These are phyloP conservation scores for Zosterops pallidus DNA, from an alignment of 2,113 vertebrate species.

Conservation along the genomic window DNA sequence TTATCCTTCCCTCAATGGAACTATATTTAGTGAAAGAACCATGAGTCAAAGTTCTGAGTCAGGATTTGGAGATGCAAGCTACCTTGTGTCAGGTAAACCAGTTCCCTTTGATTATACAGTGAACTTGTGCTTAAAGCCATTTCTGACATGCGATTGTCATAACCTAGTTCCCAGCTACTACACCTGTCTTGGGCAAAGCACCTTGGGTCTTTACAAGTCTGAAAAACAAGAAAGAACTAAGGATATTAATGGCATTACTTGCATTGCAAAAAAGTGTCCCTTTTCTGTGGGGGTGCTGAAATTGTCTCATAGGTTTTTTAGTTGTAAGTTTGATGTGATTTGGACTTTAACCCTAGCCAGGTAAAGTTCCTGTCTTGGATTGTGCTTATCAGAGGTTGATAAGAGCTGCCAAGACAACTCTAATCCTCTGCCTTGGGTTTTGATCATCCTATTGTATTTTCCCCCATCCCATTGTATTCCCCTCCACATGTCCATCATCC, in stretches of 20 bases:
- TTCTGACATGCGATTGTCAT: constrained; percentile 27
- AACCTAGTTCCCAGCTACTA: not conserved
- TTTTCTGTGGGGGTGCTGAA: too few species aligned
- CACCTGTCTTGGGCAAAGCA: not conserved
- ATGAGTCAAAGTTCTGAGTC: constrained; percentile 26
- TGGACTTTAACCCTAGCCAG: too few species aligned
- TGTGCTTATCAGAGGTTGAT: too few species aligned
- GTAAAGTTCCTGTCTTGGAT: too few species aligned
- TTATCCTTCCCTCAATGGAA: constrained; percentile 21
- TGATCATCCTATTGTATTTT: too few species aligned
- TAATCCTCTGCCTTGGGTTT: too few species aligned
- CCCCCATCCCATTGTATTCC: too few species aligned
- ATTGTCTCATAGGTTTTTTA: too few species aligned
- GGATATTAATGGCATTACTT: not conserved
- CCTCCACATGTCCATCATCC: too few species aligned
- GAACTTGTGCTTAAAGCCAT: constrained; percentile 42
- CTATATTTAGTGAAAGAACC: not conserved
- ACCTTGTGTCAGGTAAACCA: constrained; percentile 16
- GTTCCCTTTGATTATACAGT: constrained; percentile 50
- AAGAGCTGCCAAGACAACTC: too few species aligned
- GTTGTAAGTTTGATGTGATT: too few species aligned
- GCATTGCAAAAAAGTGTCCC: not conserved
- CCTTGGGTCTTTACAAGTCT: not conserved
- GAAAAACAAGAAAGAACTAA: not conserved
- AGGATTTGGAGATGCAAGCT: constrained; percentile 58